Evolutionary conservation across 2,113 vertebrate species (phyloP).

Genomic region (Sprattus sprattus): DNA sequence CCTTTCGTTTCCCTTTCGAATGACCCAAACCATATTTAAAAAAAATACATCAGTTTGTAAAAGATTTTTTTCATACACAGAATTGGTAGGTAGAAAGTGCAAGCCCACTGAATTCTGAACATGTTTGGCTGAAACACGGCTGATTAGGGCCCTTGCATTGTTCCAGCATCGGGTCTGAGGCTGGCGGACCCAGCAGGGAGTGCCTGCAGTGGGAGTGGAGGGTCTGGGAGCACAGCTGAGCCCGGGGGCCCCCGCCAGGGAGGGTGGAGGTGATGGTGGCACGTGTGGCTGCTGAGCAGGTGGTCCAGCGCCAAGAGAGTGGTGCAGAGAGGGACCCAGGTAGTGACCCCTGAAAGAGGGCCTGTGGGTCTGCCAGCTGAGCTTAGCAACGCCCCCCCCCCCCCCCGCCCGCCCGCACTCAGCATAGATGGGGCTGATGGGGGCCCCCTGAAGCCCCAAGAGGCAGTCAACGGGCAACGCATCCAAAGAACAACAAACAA

Average conservation of each 20-base stretch:
- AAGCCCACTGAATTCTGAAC: no score
- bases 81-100: no score
- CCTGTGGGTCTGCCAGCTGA: background rate
- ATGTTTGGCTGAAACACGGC: background rate
- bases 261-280: slow-evolving; percentile 37
- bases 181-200: background rate
- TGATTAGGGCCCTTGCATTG: background rate
- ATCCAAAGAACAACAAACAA: background rate
- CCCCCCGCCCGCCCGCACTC: background rate
- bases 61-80: no score
- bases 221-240: background rate
- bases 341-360: slow-evolving; percentile 57
- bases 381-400: background rate
- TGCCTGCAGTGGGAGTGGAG: background rate
- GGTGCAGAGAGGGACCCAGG: slow-evolving; percentile 32
- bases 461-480: background rate
- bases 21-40: no score
- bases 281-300: slow-evolving; percentile 47
- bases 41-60: no score
- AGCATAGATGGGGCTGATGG: background rate
- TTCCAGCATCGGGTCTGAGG: background rate
- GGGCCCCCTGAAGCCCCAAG: background rate
- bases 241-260: slow-evolving; percentile 32
- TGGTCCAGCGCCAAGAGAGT: slow-evolving; percentile 38
- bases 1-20: no score